Evolutionary conservation across 2,888 invertebrate genomes (phyloP), one percentile per base, ranked within the genome.

Genomic region (Heliconius charithonia): DNA sequence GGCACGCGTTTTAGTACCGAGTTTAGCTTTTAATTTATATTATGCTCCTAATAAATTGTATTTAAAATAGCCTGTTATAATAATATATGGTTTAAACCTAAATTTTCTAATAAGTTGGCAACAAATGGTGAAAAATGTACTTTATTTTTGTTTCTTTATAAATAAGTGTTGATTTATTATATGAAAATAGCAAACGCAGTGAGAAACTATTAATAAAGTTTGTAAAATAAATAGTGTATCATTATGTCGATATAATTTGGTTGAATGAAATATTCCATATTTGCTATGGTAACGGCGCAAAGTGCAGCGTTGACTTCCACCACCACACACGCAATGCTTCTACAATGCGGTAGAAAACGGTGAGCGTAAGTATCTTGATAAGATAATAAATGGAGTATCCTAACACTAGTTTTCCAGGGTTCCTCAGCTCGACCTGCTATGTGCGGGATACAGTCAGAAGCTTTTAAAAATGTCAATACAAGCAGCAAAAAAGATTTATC

Each of bases 1-100:
- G 71, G 71, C 56, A 72, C 71, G 29, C 27, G 32, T 72, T 72
- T 59, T 25, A 72, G 59, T 72, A 72, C 32, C 41, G 41, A 69
- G 41, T 25, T 69, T 69, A 69, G 16, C 41, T 69, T 45, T 45
- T 41, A 72, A 56, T 29, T 71, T 32, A 56, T 71, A 56, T 72
- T 32, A 29, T 72, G 32, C 16, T 72, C 56, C 29, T n/a, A 72
- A 72, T 72, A 72, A 72, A 72, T 72, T 37, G 32, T 56, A 59
- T 59, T 72, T 59, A 59, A 72, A 72, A 32, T 72, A 59, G 72
- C 13, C 16, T 72, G 16, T 32, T 59, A 16, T 72, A 72, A 16
- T 72, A 72, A 72, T 25, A 9, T 59, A 59, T 72, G 6, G 56
- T 37, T 13, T 72, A 16, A 9, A 37, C 9, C 25, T 72, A 72